Conservation (phyloP, 2,113 vertebrate species). For the Tonatia bakeri region DNA sequence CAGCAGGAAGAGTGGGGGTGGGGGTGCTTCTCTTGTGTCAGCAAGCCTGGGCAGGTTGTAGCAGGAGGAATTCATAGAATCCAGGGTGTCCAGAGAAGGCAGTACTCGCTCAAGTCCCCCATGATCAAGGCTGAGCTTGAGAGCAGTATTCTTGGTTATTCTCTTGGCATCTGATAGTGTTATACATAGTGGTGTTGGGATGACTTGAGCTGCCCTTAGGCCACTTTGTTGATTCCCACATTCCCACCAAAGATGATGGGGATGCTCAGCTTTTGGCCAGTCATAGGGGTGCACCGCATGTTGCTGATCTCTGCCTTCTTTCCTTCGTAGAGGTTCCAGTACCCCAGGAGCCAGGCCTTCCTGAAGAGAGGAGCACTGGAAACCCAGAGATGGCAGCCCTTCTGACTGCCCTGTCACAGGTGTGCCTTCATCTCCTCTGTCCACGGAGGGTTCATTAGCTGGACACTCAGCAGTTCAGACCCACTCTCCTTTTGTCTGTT, state of each 20-base stretch:
- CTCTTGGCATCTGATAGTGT: background rate
- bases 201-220: background rate
- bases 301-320: background rate
- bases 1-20: background rate
- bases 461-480: background rate
- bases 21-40: background rate
- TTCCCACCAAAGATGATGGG: background rate
- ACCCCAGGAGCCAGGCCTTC: slow-evolving; percentile 14
- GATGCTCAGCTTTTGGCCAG: background rate
- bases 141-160: background rate
- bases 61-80: background rate
- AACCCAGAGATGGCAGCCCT: slow-evolving; percentile 66
- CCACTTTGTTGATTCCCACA: background rate
- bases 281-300: rapidly evolving
- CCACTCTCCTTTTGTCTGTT: background rate
- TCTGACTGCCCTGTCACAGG: slow-evolving; percentile 71
- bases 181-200: background rate
- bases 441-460: background rate
- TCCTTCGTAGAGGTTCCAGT: slow-evolving; percentile 31
- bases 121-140: background rate
- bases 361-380: slow-evolving; percentile 15
- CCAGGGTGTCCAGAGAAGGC: background rate
- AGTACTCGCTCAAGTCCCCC: background rate
- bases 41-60: background rate
- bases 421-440: background rate